These are phyloP conservation scores for Dilophus febrilis DNA, from an alignment of 2,888 invertebrate species.

Conservation along the genomic window DNA sequence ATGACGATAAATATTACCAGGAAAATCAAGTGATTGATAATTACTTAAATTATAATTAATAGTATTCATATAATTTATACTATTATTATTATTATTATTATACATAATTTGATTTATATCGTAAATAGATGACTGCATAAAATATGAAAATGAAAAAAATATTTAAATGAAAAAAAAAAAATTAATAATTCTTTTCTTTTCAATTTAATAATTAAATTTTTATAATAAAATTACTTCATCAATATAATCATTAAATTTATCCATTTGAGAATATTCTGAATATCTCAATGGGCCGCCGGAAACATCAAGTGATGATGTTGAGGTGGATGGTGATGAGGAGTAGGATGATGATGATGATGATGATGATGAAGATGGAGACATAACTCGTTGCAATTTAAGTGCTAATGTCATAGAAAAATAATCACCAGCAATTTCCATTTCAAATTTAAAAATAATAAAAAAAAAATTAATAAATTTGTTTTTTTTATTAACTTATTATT, in stretches of 20 bases:
- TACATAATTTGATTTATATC: no score
- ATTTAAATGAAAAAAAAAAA: no score
- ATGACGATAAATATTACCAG: constrained; percentile 53
- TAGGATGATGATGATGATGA: no score
- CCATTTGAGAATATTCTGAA: constrained; percentile 3
- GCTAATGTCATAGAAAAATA: constrained; percentile 8
- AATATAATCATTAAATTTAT: not conserved
- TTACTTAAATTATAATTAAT: not conserved
- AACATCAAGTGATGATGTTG: constrained; percentile 4
- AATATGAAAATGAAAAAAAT: no score
- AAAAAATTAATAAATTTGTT: not conserved
- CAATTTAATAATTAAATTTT: not conserved
- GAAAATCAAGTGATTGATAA: not conserved
- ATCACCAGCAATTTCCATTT: constrained; percentile 8
- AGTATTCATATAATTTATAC: no score
- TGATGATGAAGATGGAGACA: no score
- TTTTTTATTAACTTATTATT: not conserved
- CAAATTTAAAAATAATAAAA: not conserved
- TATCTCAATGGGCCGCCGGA: constrained; percentile 5
- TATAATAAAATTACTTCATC: constrained; percentile 3
- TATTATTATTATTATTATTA: no score
- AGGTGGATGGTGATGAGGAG: no score
- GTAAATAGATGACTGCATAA: no score
- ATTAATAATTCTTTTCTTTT: no score
- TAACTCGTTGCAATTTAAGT: constrained; percentile 7